Evolutionary conservation across 2,888 invertebrate genomes (phyloP).

Genomic region (Steinernema carpocapsae): DNA sequence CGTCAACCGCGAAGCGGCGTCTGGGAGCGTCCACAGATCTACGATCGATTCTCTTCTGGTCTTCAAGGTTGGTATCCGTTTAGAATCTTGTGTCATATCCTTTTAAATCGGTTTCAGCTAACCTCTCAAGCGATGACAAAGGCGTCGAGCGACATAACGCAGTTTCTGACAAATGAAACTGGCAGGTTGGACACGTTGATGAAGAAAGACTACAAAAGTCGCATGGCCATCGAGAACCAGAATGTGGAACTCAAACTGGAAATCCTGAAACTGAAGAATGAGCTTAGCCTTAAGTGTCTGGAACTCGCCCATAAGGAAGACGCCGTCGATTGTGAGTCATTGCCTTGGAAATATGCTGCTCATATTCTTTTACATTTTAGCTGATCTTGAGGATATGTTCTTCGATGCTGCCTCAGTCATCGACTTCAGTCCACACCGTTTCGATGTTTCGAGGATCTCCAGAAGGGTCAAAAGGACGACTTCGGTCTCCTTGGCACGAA

Average conservation of each 20-base stretch:
- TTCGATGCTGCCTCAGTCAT: constrained; percentile 10
- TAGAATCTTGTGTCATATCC: not conserved
- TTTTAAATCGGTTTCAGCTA: not conserved
- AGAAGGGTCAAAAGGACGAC: not conserved
- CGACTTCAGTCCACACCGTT: constrained; percentile 12
- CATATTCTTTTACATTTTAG: not conserved
- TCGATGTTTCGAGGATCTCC: not conserved
- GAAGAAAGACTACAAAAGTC: not conserved
- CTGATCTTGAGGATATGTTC: constrained; percentile 29
- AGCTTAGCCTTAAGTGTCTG: constrained; percentile 11
- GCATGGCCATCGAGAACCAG: constrained; percentile 1
- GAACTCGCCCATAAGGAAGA: not conserved
- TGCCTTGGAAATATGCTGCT: not conserved
- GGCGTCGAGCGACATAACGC: not conserved
- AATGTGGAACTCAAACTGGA: constrained; percentile 15
- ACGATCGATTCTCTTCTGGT: not conserved
- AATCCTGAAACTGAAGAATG: constrained; percentile 5
- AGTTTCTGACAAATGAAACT: constrained; percentile 5
- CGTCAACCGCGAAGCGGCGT: not conserved
- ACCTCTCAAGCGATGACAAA: constrained; percentile 12
- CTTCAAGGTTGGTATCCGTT: constrained; percentile 1
- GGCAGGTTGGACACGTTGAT: not conserved
- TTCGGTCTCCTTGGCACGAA: not conserved
- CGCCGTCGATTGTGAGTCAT: constrained; percentile 3
- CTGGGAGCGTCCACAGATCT: not conserved